Percentiles rank a stretch among this genome's conserved stretches.
These are phyloP conservation scores for Brachyistius frenatus DNA, from an alignment of 2,113 vertebrate genomes.

Conservation along the genomic window DNA sequence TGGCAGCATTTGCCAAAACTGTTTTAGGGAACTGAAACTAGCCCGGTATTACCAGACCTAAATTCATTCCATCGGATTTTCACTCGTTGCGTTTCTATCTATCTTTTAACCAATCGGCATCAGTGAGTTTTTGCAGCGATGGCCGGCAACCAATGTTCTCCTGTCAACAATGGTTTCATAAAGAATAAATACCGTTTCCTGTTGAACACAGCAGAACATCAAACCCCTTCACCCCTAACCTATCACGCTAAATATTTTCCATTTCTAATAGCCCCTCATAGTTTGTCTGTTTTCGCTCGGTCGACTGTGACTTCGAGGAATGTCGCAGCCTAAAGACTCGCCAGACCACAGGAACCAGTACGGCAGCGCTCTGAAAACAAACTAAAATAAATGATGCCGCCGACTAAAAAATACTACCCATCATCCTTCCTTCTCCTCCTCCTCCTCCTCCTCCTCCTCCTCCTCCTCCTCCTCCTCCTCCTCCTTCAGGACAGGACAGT, in stretches of 20 bases:
- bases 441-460: too few relatives aligned
- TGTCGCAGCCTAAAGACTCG: conserved; percentile 25
- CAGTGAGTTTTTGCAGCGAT: too few relatives aligned
- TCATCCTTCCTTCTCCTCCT: conserved; percentile 10
- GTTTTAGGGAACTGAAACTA: too few relatives aligned
- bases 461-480: neutral
- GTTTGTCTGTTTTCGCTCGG: conserved; percentile 5
- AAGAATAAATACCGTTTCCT: too few relatives aligned
- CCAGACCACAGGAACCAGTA: conserved; percentile 21
- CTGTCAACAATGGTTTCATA: too few relatives aligned
- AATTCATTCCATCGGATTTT: too few relatives aligned
- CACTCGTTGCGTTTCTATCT: too few relatives aligned
- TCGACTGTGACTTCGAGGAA: conserved; percentile 33
- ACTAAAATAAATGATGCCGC: conserved; percentile 53
- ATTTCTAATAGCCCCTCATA: conserved; percentile 2
- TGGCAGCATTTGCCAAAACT: too few relatives aligned
- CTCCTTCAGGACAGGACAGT: conserved; percentile 8
- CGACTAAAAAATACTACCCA: conserved; percentile 36
- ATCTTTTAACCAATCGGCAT: too few relatives aligned
- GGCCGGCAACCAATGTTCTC: too few relatives aligned
- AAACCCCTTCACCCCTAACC: neutral
- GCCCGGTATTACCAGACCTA: too few relatives aligned
- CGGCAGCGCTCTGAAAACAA: neutral
- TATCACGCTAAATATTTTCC: neutral
- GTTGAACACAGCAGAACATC: too few relatives aligned